These are phyloP conservation scores for Archaeoteleia sp. DNA, from an alignment of 2,888 invertebrate genomes.

Conservation along the genomic window DNA sequence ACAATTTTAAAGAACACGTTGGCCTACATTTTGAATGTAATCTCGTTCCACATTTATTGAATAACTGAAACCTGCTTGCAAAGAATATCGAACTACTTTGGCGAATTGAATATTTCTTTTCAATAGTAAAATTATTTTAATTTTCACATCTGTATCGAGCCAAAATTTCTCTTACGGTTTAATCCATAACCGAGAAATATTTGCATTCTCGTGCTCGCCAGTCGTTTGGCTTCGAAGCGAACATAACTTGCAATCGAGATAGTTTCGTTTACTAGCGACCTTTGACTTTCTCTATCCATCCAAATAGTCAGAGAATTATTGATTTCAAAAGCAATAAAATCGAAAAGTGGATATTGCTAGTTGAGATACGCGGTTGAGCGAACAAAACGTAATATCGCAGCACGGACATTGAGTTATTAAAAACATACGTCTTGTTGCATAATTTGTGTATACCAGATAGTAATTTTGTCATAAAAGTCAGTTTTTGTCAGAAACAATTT, in stretches of 20 bases:
- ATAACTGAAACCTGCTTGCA: too few species aligned
- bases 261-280: constrained; percentile 24
- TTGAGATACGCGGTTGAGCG: constrained; percentile 27
- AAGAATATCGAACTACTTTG: too few species aligned
- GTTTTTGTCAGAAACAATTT: too few species aligned
- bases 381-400: constrained; percentile 36
- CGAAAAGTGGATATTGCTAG: constrained; percentile 39
- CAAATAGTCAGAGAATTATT: constrained; percentile 40
- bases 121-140: constrained; percentile 7
- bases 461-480: too few species aligned
- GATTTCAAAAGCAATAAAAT: constrained; percentile 43
- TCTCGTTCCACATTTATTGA: too few species aligned
- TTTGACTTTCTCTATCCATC: constrained; percentile 30
- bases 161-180: constrained; percentile 8
- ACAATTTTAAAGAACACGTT: too few species aligned
- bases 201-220: background rate
- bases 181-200: constrained; percentile 10
- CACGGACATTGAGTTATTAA: constrained; percentile 21
- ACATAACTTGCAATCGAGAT: constrained; percentile 13
- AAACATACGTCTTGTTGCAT: constrained; percentile 38
- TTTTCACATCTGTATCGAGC: background rate
- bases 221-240: constrained; percentile 28
- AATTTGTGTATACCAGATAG: constrained; percentile 42
- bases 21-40: too few species aligned
- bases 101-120: too few species aligned